A percentile compares a stretch with the other conserved stretches of the same genome.
phyloP scores from a whole-genome alignment of 1,140 invertebrate species.

The Bombus difficillimus region DNA sequence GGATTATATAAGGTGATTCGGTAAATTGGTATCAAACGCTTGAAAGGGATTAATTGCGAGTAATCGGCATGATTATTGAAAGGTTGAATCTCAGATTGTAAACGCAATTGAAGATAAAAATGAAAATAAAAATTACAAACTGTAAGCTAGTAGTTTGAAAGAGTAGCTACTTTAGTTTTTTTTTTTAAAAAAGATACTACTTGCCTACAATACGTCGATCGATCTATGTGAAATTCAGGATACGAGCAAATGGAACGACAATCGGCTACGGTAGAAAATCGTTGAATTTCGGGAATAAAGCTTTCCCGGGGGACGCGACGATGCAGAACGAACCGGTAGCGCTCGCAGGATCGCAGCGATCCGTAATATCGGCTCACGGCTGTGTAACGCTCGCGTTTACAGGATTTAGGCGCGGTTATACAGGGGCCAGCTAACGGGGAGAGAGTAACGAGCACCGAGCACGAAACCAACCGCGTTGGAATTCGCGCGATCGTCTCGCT shows the following conservation, averaged over 20 bases:
- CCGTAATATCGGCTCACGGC: slow-evolving; percentile 55
- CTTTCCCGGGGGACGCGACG: slow-evolving; percentile 42
- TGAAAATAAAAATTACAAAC: neutral
- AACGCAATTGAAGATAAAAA: neutral
- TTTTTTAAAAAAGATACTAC: neutral
- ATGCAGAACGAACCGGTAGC: slow-evolving; percentile 55
- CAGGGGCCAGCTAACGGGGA: slow-evolving; percentile 16
- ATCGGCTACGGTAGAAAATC: too few relatives aligned
- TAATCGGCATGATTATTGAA: too few relatives aligned
- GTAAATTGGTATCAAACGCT: too few relatives aligned
- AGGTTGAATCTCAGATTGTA: neutral
- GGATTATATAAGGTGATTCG: neutral
- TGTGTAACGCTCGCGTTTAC: slow-evolving; percentile 57
- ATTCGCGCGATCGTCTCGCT: slow-evolving; percentile 56
- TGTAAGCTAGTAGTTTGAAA: neutral
- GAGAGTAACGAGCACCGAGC: slow-evolving; percentile 36
- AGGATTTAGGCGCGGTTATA: slow-evolving; percentile 53
- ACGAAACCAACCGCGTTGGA: slow-evolving; percentile 57
- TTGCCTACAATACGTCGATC: neutral
- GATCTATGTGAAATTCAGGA: neutral
- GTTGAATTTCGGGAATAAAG: neutral
- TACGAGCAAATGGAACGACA: neutral
- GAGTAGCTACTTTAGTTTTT: neutral
- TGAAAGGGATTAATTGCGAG: too few relatives aligned
- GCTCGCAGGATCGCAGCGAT: slow-evolving; percentile 33